Base-by-base conservation (phyloP, 2,797 vertebrate species). In the Hapalemur alaotrensis region DNA sequence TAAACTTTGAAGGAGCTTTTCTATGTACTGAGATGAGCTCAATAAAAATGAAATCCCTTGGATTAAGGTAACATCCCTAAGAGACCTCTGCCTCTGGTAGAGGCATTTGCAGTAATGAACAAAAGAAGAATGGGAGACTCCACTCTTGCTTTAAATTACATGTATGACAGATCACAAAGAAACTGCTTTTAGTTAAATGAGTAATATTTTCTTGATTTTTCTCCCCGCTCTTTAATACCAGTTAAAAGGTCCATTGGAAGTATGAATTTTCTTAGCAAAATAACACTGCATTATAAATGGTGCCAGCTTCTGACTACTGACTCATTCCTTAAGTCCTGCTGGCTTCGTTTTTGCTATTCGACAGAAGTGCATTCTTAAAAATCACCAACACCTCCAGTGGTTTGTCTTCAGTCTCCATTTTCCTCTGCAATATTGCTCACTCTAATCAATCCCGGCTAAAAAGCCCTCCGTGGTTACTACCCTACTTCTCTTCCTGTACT, bases 1-100 rank as follows among this genome's bases (percentile, higher is more conserved):
- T 98, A 97, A 97, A 97, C 95, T 92, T 94, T 97, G 96, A 97
- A 97, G 96, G 76, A 97, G 95, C 69, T 93, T 92, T 97, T 86
- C 54, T 88, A 91, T 93, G 35, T 89, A 86, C 30, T 95, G 78
- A 96, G 96, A 97, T 88, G 75, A 63, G 59, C 85, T 96, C 97
- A 98, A 98, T 97, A 97, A 98, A 98, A 98, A 95, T n/a, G 75
- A 97, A 98, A 98, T 97, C 94, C 92, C 89, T 17, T 83, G 96
- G 97, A 98, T 98, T 98, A 98, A 87, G 89, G 90, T 57, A 92
- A 96, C 96, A 96, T 96, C 95, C 89, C 93, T 92, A 28, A 95
- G 97, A 98, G 97, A 93, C 50, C 57, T 96, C 50, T 95, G 97
- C 54, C 57, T 89, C 52, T 84, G 48, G 63, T 78, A 91, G 76